Percentiles rank a stretch among this genome's conserved stretches.
Evolutionary conservation across 1,140 invertebrate species (phyloP).

Genomic region (Camponotus floridanus): DNA sequence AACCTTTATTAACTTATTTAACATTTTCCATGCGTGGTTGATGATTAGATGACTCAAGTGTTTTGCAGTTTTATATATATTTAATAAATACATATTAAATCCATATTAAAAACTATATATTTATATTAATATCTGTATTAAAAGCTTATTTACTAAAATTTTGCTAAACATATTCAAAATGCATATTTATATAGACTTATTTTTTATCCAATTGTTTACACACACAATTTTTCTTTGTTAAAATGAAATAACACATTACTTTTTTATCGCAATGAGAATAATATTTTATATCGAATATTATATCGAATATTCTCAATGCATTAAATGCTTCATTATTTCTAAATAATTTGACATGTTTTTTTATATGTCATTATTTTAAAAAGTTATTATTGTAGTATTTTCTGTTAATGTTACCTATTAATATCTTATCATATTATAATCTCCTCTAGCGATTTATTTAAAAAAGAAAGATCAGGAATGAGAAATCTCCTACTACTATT

Average conservation of each 20-base stretch:
- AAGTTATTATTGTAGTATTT: background rate
- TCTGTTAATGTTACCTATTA: background rate
- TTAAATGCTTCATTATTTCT: background rate
- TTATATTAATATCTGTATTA: background rate
- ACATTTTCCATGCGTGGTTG: background rate
- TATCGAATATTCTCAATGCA: background rate
- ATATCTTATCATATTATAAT: background rate
- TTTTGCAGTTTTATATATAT: background rate
- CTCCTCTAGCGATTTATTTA: background rate
- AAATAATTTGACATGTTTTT: background rate
- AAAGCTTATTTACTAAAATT: background rate
- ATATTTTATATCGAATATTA: background rate
- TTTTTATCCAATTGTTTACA: background rate
- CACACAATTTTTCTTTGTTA: background rate
- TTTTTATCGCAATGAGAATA: background rate
- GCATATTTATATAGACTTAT: background rate
- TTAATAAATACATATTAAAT: background rate
- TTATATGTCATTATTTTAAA: background rate
- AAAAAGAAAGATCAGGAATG: background rate
- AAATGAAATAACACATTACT: background rate
- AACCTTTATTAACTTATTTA: constrained; percentile 1
- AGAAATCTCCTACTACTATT: background rate
- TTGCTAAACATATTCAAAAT: background rate
- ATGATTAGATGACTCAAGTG: background rate
- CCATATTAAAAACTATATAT: background rate